Percentiles rank a stretch among this genome's conserved stretches.
Evolutionary conservation across 2,797 vertebrate species (phyloP).

Genomic region (Perodicticus potto): DNA sequence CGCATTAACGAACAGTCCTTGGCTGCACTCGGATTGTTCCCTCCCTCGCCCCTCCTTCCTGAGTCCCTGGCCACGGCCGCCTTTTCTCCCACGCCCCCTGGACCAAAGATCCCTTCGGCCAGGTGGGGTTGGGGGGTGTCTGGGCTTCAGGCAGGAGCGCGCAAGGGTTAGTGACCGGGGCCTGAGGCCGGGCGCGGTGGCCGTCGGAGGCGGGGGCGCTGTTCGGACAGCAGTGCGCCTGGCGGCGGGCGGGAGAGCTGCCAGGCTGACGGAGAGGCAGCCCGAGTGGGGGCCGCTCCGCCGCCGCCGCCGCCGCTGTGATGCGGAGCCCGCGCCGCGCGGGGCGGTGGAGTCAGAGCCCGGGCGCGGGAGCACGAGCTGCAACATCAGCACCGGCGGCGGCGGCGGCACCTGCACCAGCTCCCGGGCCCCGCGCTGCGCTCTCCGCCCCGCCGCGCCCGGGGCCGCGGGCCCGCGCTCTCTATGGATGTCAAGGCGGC

Average conservation of each 20-base stretch:
- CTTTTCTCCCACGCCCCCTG: neutral
- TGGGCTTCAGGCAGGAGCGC: neutral
- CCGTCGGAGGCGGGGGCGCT: conserved; percentile 76
- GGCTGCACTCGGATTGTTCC: neutral
- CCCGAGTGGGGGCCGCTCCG: conserved; percentile 82
- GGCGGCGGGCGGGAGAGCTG: conserved; percentile 62
- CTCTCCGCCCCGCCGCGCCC: conserved; percentile 4
- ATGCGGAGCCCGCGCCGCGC: conserved; percentile 80
- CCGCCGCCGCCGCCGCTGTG: conserved; percentile 76
- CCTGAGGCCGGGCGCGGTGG: conserved; percentile 45
- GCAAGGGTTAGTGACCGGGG: conserved; percentile 59
- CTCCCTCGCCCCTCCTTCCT: neutral
- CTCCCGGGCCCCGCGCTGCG: conserved; percentile 79
- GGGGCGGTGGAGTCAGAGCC: conserved; percentile 79
- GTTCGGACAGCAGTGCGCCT: conserved; percentile 58
- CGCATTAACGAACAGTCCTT: neutral
- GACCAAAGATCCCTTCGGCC: neutral
- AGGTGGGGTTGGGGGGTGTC: conserved; percentile 2
- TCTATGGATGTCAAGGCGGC: conserved; percentile 94
- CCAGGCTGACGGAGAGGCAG: conserved; percentile 81
- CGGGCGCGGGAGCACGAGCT: conserved; percentile 70
- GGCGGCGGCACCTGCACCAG: conserved; percentile 73
- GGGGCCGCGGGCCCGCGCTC: conserved; percentile 80
- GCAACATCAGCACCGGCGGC: conserved; percentile 73
- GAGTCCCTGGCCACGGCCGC: neutral